Base-by-base conservation (phyloP, 2,113 vertebrate genomes). In the Bubo scandiacus region DNA sequence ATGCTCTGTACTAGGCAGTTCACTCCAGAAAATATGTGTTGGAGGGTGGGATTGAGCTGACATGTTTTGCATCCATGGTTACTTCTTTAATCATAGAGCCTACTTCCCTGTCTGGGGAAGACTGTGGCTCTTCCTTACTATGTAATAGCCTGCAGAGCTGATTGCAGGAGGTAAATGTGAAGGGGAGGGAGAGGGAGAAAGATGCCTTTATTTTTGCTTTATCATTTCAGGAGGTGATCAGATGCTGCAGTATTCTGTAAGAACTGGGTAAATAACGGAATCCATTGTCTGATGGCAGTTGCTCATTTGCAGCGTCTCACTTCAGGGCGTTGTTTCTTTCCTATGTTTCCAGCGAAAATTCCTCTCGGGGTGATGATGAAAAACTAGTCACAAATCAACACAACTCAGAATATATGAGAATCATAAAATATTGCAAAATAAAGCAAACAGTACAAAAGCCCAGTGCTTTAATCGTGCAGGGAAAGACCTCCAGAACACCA, bases 301-400 rank as follows among this genome's bases (percentile, higher is more conserved):
- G 79, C 82, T 93, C 23, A 1, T 83, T 90, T 74, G 75, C 92
- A 75, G 72, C 26, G 22, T 67, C 91, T 96, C 78, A 72, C 78
- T 92, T 85, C 84, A 63, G 96, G 94, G 85, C 18, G 14, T 91
- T 92, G 81, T 25, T 96, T 74, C 67, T 67, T 77, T 54, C 78
- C 73, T 59, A 38, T 54, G 38, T 82, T 95, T 86, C 84, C 89
- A 94, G 73, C 90, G 89, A 80, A 96, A 81, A 95, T 77, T 82
- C 93, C 89, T 94, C 87, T n/a, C 13, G 3, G 89, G 59, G 59
- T 74, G 83, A 62, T 18, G 78, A 95, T 87, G 91, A 92, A 92
- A 97, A 95, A 80, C 66, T 73, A 73, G 91, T 89, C 66, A 94
- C 95, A 96, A 94, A 95, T 95, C 95, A 94, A 55, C 97, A 93